Evolutionary conservation across 2,113 vertebrate species (phyloP).

Genomic region (Penelope pileata): DNA sequence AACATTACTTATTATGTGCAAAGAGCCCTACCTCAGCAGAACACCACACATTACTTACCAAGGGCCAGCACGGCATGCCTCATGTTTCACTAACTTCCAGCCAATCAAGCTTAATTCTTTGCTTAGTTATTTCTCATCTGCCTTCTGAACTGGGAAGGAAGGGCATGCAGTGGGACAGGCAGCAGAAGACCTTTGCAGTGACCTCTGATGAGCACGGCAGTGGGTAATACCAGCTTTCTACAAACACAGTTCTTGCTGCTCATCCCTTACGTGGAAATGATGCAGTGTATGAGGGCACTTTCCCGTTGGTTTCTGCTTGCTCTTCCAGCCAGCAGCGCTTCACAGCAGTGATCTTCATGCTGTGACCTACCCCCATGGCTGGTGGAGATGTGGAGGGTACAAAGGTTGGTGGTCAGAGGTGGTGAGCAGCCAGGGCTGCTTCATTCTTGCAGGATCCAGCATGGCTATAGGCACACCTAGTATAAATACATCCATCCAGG

Average conservation of each 20-base stretch:
- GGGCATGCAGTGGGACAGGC: neutral
- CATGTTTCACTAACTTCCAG: neutral
- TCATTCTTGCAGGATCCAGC: neutral
- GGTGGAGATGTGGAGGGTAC: neutral
- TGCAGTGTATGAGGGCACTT: too few species aligned
- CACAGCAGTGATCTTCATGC: rapidly evolving
- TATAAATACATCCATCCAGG: neutral
- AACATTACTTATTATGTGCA: neutral
- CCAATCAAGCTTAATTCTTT: neutral
- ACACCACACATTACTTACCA: neutral
- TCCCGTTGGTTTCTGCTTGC: neutral
- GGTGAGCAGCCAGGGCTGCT: neutral
- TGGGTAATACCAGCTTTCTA: neutral
- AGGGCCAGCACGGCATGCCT: neutral
- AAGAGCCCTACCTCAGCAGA: conserved; percentile 52
- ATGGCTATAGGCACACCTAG: rapidly evolving
- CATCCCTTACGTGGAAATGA: rapidly evolving
- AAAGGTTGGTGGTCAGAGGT: rapidly evolving
- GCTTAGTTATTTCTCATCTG: neutral
- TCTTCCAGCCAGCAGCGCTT: neutral
- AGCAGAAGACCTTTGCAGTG: neutral
- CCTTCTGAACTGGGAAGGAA: neutral
- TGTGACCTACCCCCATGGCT: rapidly evolving
- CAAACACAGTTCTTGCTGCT: neutral
- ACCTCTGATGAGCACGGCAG: neutral